Percentiles rank a stretch among this genome's conserved stretches.
phyloP scores from a whole-genome alignment of 2,113 vertebrate species.

The Indri indri region DNA sequence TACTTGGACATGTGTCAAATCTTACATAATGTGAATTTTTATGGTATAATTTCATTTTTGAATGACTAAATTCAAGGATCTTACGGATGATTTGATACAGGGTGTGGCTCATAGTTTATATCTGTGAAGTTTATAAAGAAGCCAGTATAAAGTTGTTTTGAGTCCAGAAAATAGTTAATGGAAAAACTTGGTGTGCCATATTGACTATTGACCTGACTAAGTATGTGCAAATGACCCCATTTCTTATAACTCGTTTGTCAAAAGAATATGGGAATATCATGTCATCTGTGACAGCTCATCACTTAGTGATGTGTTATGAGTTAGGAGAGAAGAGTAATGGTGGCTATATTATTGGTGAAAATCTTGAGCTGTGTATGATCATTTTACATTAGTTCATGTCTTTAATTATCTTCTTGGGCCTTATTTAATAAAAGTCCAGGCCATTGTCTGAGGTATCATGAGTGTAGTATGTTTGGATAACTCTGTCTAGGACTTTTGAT shows the following conservation, averaged over 20 bases:
- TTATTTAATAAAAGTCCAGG: conserved; percentile 34
- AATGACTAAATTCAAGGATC: not conserved
- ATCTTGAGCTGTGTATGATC: not conserved
- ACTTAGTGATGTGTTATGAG: not conserved
- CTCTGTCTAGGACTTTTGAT: not conserved
- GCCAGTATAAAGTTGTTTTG: conserved; percentile 16
- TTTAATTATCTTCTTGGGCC: conserved; percentile 5
- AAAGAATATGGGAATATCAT: not conserved
- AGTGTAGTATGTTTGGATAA: not conserved
- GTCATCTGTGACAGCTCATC: not conserved
- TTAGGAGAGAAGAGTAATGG: not conserved
- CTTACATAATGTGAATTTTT: conserved; percentile 8
- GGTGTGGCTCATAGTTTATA: not conserved
- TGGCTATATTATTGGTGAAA: not conserved
- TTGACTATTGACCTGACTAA: conserved; percentile 16
- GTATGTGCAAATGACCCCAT: not conserved
- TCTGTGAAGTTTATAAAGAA: conserved; percentile 36
- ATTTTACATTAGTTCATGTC: conserved; percentile 15
- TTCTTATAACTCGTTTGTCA: conserved; percentile 24
- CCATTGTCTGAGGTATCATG: not conserved
- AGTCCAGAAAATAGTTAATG: conserved; percentile 45
- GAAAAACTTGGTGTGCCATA: not conserved
- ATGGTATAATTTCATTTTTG: conserved; percentile 22
- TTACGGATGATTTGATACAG: not conserved
- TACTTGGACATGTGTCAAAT: not conserved